A percentile compares a stretch with the other conserved stretches of the same genome.
Conservation (phyloP, 2,888 invertebrate genomes). For the Cryptocephalus moraei region DNA sequence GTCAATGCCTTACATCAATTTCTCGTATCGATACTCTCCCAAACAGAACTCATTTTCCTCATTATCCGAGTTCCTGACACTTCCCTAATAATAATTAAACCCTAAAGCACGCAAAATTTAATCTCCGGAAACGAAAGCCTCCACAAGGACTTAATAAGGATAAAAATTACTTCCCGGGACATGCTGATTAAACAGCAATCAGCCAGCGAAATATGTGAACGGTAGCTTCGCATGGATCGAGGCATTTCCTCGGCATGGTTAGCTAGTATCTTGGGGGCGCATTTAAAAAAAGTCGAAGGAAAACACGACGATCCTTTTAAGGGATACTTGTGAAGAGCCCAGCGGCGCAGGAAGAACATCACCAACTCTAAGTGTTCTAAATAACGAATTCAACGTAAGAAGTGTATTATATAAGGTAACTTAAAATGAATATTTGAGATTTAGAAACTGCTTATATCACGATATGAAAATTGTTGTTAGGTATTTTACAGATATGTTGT, state of each 20-base stretch:
- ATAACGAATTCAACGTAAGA: not conserved
- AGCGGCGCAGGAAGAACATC: not conserved
- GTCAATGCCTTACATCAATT: too few relatives aligned
- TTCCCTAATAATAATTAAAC: too few relatives aligned
- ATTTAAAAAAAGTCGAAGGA: conserved; percentile 30
- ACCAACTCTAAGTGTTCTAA: too few relatives aligned
- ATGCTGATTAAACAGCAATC: conserved; percentile 37
- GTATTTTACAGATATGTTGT: too few relatives aligned
- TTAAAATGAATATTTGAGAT: conserved; percentile 20
- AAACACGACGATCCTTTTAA: conserved; percentile 35
- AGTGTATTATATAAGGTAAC: conserved; percentile 3
- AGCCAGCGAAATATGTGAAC: conserved; percentile 29
- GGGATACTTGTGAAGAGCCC: conserved; percentile 11
- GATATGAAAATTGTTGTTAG: too few relatives aligned
- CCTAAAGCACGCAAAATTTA: conserved; percentile 23
- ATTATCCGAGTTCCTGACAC: too few relatives aligned
- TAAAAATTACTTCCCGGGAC: conserved; percentile 35
- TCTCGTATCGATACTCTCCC: too few relatives aligned
- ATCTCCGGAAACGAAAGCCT: conserved; percentile 23
- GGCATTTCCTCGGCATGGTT: conserved; percentile 26
- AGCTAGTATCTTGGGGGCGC: conserved; percentile 32
- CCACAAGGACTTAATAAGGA: conserved; percentile 30
- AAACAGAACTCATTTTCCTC: too few relatives aligned
- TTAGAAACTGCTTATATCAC: conserved; percentile 18
- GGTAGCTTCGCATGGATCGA: conserved; percentile 18